Percentiles rank a stretch among this genome's conserved stretches.
These are phyloP conservation scores for Heliconius nattereri DNA, from an alignment of 1,140 invertebrate species.

Conservation along the genomic window DNA sequence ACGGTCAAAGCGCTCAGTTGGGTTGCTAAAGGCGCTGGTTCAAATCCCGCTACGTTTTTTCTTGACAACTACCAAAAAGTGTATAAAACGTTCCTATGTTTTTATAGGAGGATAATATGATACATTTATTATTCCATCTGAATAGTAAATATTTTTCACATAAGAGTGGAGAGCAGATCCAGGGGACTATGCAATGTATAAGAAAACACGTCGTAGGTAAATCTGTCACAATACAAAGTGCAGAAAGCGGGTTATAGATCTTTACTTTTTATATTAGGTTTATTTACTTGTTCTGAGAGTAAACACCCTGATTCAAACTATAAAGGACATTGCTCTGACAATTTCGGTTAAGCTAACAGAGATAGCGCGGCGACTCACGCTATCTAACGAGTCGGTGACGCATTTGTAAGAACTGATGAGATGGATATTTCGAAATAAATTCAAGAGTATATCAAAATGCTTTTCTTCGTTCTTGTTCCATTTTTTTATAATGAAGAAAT, in stretches of 20 bases:
- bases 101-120: too few relatives aligned
- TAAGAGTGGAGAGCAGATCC: neutral
- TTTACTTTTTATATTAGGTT: constrained; percentile 10
- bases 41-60: too few relatives aligned
- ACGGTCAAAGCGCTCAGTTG: too few relatives aligned
- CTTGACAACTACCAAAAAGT: too few relatives aligned
- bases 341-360: constrained; percentile 71
- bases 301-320: constrained; percentile 42
- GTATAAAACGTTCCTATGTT: neutral
- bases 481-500: neutral
- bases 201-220: neutral
- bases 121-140: too few relatives aligned
- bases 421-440: neutral
- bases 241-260: constrained; percentile 5
- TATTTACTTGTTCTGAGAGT: constrained; percentile 15
- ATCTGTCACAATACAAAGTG: constrained; percentile 3
- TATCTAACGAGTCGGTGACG: constrained; percentile 32
- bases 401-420: neutral
- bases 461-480: too few relatives aligned
- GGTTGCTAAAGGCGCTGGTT: too few relatives aligned
- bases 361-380: constrained; percentile 40
- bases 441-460: neutral
- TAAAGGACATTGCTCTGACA: constrained; percentile 61
- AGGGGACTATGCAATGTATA: neutral
- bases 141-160: neutral